phyloP scores from a whole-genome alignment of 2,797 vertebrate species.

The Triplophysa yarkandensis region DNA sequence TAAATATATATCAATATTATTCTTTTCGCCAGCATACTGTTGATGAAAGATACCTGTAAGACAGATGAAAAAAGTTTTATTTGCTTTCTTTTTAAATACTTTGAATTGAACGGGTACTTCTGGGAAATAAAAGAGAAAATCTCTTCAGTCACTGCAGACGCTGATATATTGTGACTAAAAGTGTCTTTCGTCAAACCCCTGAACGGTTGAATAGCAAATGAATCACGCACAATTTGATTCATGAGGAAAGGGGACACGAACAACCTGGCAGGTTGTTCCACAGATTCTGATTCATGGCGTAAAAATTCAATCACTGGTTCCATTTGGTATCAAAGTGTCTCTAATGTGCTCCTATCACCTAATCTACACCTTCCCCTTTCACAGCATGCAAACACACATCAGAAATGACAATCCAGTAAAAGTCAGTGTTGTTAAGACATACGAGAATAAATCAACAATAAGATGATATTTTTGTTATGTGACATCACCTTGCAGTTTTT shows the following conservation, averaged over 20 bases:
- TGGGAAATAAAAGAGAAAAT: slow-evolving; percentile 9
- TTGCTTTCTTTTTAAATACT: neutral
- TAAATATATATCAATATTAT: too few relatives aligned
- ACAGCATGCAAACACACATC: slow-evolving; percentile 16
- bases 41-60: slow-evolving; percentile 1
- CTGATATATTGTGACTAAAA: slow-evolving; percentile 20
- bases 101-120: neutral
- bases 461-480: slow-evolving; percentile 33
- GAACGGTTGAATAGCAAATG: slow-evolving; percentile 47
- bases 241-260: neutral
- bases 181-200: slow-evolving; percentile 22
- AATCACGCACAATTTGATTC: slow-evolving; percentile 23
- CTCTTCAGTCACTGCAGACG: neutral
- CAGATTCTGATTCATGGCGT: neutral
- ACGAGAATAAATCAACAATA: slow-evolving; percentile 11
- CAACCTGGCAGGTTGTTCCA: neutral
- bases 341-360: neutral
- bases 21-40: neutral
- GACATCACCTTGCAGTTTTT: slow-evolving; percentile 32
- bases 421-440: slow-evolving; percentile 32
- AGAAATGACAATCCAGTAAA: slow-evolving; percentile 36
- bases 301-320: slow-evolving; percentile 2
- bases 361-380: neutral
- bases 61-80: neutral
- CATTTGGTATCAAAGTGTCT: neutral